These are phyloP conservation scores for Falco punctatus DNA, from an alignment of 2,113 vertebrate species.

Conservation along the genomic window DNA sequence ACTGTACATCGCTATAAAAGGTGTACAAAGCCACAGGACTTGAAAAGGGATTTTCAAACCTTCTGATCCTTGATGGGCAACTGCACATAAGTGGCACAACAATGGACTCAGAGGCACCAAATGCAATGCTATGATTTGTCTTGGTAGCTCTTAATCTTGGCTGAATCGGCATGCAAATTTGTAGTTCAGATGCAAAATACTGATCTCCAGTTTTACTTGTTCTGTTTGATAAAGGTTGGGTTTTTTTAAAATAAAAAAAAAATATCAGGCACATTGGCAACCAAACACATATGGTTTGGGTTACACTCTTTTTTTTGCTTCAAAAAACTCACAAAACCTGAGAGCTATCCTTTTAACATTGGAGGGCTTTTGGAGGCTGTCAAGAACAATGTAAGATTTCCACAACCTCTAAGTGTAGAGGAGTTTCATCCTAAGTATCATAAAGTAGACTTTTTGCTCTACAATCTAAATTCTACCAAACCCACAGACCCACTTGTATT, in stretches of 20 bases:
- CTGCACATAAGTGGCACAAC: accelerated
- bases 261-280: neutral
- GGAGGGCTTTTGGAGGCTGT: neutral
- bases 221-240: neutral
- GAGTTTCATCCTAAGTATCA: neutral
- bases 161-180: neutral
- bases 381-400: neutral
- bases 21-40: neutral
- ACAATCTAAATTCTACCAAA: neutral
- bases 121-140: accelerated
- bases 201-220: neutral
- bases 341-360: neutral
- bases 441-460: neutral
- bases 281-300: neutral
- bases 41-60: neutral
- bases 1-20: slow-evolving; percentile 28
- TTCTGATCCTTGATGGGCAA: neutral
- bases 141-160: neutral
- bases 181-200: neutral
- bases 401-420: neutral
- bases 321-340: neutral
- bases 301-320: neutral
- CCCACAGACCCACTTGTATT: neutral
- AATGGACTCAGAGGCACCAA: neutral
- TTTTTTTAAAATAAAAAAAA: neutral